These are phyloP conservation scores for Drosophila parvula DNA, from an alignment of 1,140 invertebrate genomes.

Conservation along the genomic window DNA sequence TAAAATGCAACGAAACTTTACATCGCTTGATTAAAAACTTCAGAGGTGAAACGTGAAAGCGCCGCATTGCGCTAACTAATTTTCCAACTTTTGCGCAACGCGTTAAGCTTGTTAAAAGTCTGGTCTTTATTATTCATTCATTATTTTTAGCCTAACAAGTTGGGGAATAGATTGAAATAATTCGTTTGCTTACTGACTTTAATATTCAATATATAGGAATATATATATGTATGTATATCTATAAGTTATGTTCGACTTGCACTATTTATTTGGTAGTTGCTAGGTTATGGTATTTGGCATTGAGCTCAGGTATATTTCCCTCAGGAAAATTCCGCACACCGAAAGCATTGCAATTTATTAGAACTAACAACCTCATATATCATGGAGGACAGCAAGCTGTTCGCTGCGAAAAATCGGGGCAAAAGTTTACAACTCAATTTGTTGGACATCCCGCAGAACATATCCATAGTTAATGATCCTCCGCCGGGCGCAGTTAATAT, in stretches of 20 bases:
- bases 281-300: too few relatives aligned
- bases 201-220: background rate
- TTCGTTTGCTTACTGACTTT: background rate
- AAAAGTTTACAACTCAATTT: slow-evolving; percentile 52
- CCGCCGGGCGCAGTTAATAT: slow-evolving; percentile 40
- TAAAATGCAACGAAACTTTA: slow-evolving; percentile 23
- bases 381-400: slow-evolving; percentile 22
- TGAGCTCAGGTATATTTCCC: too few relatives aligned
- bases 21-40: slow-evolving; percentile 36
- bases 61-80: slow-evolving; percentile 30
- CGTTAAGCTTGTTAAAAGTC: slow-evolving; percentile 8
- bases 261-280: too few relatives aligned
- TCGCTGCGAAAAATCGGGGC: slow-evolving; percentile 5
- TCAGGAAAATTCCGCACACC: background rate
- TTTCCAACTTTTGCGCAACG: slow-evolving; percentile 18
- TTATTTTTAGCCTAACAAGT: background rate
- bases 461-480: slow-evolving; percentile 56
- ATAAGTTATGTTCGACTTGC: too few relatives aligned
- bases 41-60: slow-evolving; percentile 4
- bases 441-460: slow-evolving; percentile 51
- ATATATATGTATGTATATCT: too few relatives aligned
- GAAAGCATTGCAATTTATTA: slow-evolving; percentile 21
- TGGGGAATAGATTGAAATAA: background rate
- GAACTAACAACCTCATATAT: slow-evolving; percentile 21
- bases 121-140: slow-evolving; percentile 3